Conservation (phyloP, 1,140 invertebrate genomes). For the Mactra quadrangularis region DNA sequence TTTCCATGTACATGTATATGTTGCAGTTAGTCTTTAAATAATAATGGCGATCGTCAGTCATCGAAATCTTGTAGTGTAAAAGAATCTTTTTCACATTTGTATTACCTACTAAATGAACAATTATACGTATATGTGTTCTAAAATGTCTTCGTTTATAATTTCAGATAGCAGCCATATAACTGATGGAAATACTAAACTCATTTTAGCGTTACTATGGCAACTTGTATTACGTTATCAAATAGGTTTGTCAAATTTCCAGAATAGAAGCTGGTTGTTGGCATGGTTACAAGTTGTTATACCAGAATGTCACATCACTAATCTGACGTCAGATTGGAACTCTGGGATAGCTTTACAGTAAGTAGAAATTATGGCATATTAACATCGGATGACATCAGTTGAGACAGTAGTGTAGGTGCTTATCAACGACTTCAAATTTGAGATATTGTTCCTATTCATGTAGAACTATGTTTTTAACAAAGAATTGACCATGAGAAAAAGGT, state of each 20-base stretch:
- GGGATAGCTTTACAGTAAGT: conserved; percentile 87
- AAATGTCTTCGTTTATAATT: conserved; percentile 77
- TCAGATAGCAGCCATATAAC: conserved; percentile 98
- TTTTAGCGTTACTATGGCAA: conserved; percentile 98
- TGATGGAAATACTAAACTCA: conserved; percentile 97
- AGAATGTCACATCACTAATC: conserved; percentile 96
- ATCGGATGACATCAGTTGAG: background rate
- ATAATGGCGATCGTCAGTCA: no score
- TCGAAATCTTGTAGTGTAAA: no score
- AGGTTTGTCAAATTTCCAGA: conserved; percentile 96
- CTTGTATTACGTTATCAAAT: conserved; percentile 97
- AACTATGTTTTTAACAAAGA: no score
- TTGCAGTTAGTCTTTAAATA: no score
- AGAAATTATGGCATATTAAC: conserved; percentile 71
- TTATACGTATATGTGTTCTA: no score
- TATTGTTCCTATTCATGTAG: background rate
- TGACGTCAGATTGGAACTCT: conserved; percentile 98
- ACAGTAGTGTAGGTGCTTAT: no score
- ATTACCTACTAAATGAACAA: no score
- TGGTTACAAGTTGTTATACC: conserved; percentile 97
- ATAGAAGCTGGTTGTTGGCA: conserved; percentile 97
- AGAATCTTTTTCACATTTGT: no score
- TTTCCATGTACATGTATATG: no score
- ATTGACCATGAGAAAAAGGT: no score
- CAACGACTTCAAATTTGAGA: no score